These are phyloP conservation scores for Myotis findleyi DNA, from an alignment of 2,797 vertebrate species.

Conservation along the genomic window DNA sequence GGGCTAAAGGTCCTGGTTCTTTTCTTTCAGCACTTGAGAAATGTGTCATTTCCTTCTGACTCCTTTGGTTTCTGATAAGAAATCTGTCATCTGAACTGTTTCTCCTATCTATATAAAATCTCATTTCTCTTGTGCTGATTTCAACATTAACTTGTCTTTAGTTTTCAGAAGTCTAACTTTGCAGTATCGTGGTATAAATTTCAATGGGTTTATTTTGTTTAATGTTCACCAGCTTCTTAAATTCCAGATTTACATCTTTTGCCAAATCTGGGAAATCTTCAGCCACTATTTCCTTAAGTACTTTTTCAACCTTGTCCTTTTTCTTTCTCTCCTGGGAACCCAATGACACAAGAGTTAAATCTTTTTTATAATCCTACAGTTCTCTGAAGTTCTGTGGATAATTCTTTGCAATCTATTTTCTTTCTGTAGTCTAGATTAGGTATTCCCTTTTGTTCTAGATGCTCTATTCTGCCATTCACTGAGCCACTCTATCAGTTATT, in stretches of 20 bases:
- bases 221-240: neutral
- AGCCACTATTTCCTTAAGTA: neutral
- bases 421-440: neutral
- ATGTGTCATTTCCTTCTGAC: neutral
- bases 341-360: neutral
- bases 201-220: neutral
- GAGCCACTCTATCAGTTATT: neutral
- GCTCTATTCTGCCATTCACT: neutral
- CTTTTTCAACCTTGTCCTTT: neutral
- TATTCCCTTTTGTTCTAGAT: neutral
- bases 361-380: neutral
- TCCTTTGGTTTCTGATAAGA: neutral
- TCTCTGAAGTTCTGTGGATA: neutral
- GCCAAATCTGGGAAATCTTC: neutral
- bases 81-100: neutral
- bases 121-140: neutral
- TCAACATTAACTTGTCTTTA: neutral
- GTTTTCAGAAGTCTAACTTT: neutral
- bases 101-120: neutral
- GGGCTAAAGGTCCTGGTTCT: neutral
- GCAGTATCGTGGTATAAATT: neutral
- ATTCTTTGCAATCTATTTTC: neutral
- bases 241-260: neutral
- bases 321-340: neutral
- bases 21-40: neutral